phyloP scores from a whole-genome alignment of 2,888 invertebrate species.

The Clunio marinus region DNA sequence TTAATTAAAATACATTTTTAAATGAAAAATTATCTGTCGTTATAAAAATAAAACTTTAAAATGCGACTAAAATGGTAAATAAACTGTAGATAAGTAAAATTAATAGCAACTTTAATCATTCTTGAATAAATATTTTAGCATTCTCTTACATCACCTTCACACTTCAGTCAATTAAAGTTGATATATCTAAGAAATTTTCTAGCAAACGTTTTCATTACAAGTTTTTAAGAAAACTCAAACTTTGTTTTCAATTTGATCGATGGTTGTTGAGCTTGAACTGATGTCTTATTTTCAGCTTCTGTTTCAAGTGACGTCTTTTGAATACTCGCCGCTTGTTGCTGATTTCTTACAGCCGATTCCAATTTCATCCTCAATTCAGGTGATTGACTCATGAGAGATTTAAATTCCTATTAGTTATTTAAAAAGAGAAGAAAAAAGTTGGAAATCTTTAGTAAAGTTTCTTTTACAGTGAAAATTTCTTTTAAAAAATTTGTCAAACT shows the following conservation, averaged over 20 bases:
- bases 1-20: too few species aligned
- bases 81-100: too few species aligned
- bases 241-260: slow-evolving; percentile 91
- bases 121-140: too few species aligned
- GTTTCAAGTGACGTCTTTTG: slow-evolving; percentile 53
- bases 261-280: slow-evolving; percentile 55
- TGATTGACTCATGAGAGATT: slow-evolving; percentile 80
- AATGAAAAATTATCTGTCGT: too few species aligned
- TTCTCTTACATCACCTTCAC: background rate
- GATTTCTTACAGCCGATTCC: slow-evolving; percentile 78
- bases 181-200: background rate
- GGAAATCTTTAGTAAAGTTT: background rate
- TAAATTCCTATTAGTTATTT: slow-evolving; percentile 66
- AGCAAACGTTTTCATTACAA: background rate
- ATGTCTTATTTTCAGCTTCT: slow-evolving; percentile 51
- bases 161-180: slow-evolving; percentile 10
- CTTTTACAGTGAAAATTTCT: too few species aligned
- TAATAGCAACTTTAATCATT: too few species aligned
- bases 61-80: too few species aligned
- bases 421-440: slow-evolving; percentile 21
- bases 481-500: too few species aligned
- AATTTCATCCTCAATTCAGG: slow-evolving; percentile 73
- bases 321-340: slow-evolving; percentile 54
- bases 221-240: slow-evolving; percentile 82
- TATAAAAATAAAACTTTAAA: too few species aligned